Percentiles rank a stretch among this genome's conserved stretches.
These are phyloP conservation scores for Schizotus pectinicornis DNA, from an alignment of 2,888 invertebrate species.

Conservation along the genomic window DNA sequence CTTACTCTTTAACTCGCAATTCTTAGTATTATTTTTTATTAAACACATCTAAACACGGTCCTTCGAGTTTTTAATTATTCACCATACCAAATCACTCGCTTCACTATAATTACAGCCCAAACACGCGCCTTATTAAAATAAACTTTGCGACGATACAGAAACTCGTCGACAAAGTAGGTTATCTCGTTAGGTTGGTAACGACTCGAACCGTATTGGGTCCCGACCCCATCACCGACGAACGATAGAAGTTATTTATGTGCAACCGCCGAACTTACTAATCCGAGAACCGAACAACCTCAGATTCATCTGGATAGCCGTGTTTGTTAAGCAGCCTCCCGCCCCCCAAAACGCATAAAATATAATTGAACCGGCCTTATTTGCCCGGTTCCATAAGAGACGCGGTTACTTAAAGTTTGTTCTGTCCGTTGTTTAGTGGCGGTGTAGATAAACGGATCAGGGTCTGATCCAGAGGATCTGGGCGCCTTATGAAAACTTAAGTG, in stretches of 20 bases:
- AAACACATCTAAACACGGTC: no score
- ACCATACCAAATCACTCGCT: no score
- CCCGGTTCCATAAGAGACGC: conserved; percentile 15
- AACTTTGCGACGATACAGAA: no score
- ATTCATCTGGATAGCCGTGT: no score
- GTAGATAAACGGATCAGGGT: conserved; percentile 27
- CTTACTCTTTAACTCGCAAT: no score
- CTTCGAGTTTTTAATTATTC: no score
- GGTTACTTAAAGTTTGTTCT: conserved; percentile 26
- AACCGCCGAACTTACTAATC: conserved; percentile 21
- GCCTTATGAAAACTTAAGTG: conserved; percentile 30
- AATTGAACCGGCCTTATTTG: conserved; percentile 15
- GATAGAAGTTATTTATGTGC: conserved; percentile 19
- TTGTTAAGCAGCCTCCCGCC: no score
- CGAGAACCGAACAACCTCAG: neutral
- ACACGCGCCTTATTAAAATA: no score
- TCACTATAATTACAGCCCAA: no score
- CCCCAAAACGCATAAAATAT: conserved; percentile 4
- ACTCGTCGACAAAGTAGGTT: no score
- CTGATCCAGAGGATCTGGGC: conserved; percentile 14
- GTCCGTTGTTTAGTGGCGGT: conserved; percentile 22
- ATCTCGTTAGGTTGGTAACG: conserved; percentile 4
- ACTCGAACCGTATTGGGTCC: conserved; percentile 9
- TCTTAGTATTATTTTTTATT: no score
- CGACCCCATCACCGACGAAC: conserved; percentile 2